These are phyloP conservation scores for Ditylenchus weischeri DNA, from an alignment of 2,888 invertebrate genomes.

Conservation along the genomic window DNA sequence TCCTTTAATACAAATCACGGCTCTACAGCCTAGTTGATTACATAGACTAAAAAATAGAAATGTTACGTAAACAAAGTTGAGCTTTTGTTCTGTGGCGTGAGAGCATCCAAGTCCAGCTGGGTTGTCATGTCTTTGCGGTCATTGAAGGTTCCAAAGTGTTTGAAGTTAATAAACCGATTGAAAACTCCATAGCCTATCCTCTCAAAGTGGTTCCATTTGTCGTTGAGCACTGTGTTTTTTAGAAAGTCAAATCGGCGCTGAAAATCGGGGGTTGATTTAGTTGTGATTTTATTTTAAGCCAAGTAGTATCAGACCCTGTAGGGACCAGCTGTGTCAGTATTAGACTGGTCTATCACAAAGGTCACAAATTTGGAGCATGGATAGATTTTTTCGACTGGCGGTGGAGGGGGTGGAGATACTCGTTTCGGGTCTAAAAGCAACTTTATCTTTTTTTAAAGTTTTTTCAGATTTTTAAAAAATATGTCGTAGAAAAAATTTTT, in stretches of 20 bases:
- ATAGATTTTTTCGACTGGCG: not conserved
- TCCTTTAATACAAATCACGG: no score
- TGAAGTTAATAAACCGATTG: not conserved
- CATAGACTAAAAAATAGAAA: no score
- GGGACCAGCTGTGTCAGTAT: not conserved
- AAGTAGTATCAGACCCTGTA: not conserved
- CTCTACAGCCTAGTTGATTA: no score
- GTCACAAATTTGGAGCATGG: not conserved
- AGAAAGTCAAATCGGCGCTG: not conserved
- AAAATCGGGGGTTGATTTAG: not conserved
- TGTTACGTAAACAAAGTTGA: no score
- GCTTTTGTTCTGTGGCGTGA: no score
- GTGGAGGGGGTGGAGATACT: not conserved
- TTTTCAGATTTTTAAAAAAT: no score
- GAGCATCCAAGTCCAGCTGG: no score
- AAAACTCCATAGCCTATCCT: not conserved
- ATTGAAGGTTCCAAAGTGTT: not conserved
- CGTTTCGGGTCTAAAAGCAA: no score
- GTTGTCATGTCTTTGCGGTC: no score
- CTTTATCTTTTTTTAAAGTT: no score
- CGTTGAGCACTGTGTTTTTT: conserved; percentile 1
- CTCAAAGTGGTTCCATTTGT: conserved; percentile 1
- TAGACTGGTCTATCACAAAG: not conserved
- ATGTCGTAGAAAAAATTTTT: not conserved
- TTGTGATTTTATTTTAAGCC: no score